A percentile compares a stretch with the other conserved stretches of the same genome.
phyloP scores from a whole-genome alignment of 2,113 vertebrate genomes.

The Zosterops japonicus region DNA sequence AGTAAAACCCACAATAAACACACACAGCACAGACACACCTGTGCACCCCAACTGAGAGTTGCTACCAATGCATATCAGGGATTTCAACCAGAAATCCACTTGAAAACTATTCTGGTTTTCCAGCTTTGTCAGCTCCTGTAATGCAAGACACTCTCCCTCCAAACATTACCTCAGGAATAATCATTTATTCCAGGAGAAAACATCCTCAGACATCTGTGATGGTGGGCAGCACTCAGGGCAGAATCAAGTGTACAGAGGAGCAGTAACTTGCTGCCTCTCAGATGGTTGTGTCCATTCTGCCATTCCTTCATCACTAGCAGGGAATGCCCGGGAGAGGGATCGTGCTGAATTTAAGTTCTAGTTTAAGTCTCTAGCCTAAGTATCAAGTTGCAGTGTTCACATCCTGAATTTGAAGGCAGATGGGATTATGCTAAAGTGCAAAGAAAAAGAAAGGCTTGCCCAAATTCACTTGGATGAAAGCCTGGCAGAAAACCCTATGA shows the following conservation, averaged over 20 bases:
- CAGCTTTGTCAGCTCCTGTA: not conserved
- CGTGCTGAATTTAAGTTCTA: not conserved
- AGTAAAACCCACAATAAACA: not conserved
- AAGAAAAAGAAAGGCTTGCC: not conserved
- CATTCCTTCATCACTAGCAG: not conserved
- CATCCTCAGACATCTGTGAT: not conserved
- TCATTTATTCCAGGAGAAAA: not conserved
- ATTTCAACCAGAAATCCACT: not conserved
- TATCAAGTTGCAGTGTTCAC: not conserved
- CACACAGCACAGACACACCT: not conserved
- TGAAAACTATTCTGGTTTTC: not conserved
- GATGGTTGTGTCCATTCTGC: not conserved
- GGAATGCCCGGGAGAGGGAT: not conserved
- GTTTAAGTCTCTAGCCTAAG: not conserved
- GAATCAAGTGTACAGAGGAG: too few relatives aligned
- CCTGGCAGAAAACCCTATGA: not conserved
- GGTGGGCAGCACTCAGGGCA: fast-evolving
- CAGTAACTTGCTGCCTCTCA: not conserved
- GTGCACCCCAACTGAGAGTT: not conserved
- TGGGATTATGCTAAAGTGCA: not conserved
- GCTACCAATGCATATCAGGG: not conserved
- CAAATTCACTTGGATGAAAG: not conserved
- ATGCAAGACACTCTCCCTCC: not conserved
- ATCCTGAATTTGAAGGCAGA: not conserved
- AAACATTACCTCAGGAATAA: not conserved